Conservation (phyloP, 2,797 vertebrate genomes). For the Sebastes taczanowskii region DNA sequence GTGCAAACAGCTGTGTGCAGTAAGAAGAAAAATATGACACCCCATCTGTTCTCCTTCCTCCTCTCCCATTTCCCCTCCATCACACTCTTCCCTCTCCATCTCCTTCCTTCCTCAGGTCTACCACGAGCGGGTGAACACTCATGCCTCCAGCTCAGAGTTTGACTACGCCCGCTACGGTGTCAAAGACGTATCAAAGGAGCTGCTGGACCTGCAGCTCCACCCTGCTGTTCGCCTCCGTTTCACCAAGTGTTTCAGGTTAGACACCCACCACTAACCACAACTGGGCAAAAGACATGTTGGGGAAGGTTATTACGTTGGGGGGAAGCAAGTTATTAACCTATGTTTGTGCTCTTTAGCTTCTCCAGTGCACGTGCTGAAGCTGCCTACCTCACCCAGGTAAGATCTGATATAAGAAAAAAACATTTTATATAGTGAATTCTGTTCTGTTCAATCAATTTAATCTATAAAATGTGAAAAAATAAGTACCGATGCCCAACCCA, state of each 20-base stretch:
- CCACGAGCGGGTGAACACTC: constrained; percentile 85
- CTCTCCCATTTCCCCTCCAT: background rate
- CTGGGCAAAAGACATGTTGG: background rate
- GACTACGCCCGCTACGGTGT: constrained; percentile 86
- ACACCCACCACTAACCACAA: background rate
- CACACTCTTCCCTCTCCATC: background rate
- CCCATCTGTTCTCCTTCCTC: background rate
- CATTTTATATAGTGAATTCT: background rate
- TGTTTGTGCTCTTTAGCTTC: constrained; percentile 72
- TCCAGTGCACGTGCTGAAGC: constrained; percentile 87
- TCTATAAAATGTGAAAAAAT: background rate
- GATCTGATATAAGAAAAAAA: background rate
- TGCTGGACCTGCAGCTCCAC: constrained; percentile 79
- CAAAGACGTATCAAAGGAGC: constrained; percentile 85
- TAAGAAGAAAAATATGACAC: constrained; percentile 9
- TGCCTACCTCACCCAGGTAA: constrained; percentile 88
- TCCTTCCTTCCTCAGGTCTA: constrained; percentile 80
- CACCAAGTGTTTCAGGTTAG: constrained; percentile 85
- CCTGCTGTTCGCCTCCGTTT: constrained; percentile 84
- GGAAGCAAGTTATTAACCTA: background rate
- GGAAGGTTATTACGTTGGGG: background rate
- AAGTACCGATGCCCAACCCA: background rate
- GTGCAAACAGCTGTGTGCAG: constrained; percentile 40
- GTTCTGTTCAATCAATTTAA: background rate
- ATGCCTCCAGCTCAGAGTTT: constrained; percentile 84